Evolutionary conservation across 2,113 vertebrate species (phyloP).

Genomic region (Oophaga pumilio): DNA sequence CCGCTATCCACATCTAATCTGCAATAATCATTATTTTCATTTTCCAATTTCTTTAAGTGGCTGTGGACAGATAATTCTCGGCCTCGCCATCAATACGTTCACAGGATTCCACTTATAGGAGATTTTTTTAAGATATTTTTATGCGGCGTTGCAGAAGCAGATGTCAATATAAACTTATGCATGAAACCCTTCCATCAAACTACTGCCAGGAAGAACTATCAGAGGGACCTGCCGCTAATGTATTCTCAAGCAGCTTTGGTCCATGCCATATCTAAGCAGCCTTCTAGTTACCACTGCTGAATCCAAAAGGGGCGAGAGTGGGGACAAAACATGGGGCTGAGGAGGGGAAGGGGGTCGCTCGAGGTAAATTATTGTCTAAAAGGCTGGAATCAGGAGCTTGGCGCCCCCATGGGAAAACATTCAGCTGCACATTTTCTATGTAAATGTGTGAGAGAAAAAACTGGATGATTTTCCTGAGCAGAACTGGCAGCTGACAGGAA

Average conservation of each 20-base stretch:
- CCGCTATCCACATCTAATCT: neutral
- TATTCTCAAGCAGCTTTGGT: neutral
- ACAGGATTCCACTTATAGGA: neutral
- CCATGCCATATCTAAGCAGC: neutral
- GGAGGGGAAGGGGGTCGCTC: too few relatives aligned
- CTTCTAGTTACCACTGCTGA: too few relatives aligned
- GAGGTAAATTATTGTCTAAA: too few relatives aligned
- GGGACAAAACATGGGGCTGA: too few relatives aligned
- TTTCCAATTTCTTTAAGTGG: slow-evolving; percentile 5
- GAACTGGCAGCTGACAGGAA: neutral
- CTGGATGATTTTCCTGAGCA: neutral
- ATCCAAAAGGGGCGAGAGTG: too few relatives aligned
- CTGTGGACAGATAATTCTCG: neutral
- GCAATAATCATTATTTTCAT: slow-evolving; percentile 22
- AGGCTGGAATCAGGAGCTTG: too few relatives aligned
- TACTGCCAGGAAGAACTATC: neutral
- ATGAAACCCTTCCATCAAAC: neutral
- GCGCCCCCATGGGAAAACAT: too few relatives aligned
- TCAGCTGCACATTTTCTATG: too few relatives aligned
- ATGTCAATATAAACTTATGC: neutral
- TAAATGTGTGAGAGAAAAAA: too few relatives aligned
- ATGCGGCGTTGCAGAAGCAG: neutral
- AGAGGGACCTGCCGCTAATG: neutral
- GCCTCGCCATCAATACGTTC: neutral
- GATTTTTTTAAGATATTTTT: neutral